phyloP scores from a whole-genome alignment of 2,113 vertebrate species.

The Anhinga anhinga region DNA sequence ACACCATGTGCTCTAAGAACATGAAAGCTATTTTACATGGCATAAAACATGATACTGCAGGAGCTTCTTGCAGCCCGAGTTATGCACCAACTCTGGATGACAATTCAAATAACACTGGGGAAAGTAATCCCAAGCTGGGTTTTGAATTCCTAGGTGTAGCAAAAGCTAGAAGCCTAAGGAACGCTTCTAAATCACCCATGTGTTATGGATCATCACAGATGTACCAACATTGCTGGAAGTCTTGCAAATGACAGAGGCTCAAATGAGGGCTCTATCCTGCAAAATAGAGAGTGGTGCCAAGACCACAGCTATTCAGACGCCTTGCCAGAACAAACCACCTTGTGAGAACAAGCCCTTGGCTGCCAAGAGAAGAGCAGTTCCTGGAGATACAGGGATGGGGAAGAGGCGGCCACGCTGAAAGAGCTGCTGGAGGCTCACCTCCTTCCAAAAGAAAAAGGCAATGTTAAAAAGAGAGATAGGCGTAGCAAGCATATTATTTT shows the following conservation, averaged over 20 bases:
- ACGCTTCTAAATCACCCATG: neutral
- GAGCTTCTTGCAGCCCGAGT: neutral
- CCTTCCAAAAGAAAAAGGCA: neutral
- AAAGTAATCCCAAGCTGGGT: neutral
- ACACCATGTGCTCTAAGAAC: neutral
- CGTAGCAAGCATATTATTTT: neutral
- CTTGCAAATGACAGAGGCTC: neutral
- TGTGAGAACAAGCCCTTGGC: neutral
- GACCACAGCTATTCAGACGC: neutral
- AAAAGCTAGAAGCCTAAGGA: neutral
- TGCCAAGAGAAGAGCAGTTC: conserved; percentile 22
- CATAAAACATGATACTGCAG: neutral
- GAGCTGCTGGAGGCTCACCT: neutral
- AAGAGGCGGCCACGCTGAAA: neutral
- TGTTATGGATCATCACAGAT: neutral
- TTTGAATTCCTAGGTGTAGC: neutral
- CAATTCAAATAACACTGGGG: neutral
- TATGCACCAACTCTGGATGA: neutral
- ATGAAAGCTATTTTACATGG: neutral
- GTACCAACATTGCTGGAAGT: neutral
- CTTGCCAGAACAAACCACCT: conserved; percentile 40
- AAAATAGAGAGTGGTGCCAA: neutral
- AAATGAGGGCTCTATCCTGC: conserved; percentile 31
- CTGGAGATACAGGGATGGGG: neutral
- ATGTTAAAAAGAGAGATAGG: neutral